A percentile compares a stretch with the other conserved stretches of the same genome.
phyloP scores from a whole-genome alignment of 2,797 vertebrate genomes.

The Acrossocheilus wenchowensis region DNA sequence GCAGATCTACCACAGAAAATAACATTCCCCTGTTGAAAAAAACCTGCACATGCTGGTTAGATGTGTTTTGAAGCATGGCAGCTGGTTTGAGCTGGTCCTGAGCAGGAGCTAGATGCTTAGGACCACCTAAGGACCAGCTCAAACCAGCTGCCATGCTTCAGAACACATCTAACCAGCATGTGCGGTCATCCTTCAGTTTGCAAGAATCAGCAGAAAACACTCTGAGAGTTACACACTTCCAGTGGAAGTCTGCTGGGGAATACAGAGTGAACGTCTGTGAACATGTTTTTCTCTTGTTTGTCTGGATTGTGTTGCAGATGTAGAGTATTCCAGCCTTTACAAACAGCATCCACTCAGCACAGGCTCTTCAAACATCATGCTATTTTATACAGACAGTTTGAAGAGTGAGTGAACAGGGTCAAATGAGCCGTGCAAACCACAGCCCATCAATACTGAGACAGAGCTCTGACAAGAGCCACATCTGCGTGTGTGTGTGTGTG shows the following conservation, averaged over 20 bases:
- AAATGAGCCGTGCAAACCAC: neutral
- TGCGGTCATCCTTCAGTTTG: neutral
- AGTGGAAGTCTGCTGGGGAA: neutral
- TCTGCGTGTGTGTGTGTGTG: conserved; percentile 15
- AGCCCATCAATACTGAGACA: neutral
- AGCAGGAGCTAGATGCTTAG: neutral
- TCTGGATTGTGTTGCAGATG: neutral
- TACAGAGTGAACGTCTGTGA: neutral
- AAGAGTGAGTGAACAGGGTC: too few relatives aligned
- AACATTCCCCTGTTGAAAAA: neutral
- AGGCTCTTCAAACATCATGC: neutral
- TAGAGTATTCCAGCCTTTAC: neutral
- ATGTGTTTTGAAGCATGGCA: neutral
- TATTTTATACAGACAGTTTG: neutral
- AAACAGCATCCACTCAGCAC: neutral
- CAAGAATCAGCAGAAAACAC: neutral
- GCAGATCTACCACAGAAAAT: neutral
- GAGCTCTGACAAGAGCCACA: neutral
- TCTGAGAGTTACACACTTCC: neutral
- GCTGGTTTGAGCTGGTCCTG: neutral
- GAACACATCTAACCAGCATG: neutral
- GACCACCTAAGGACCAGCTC: neutral
- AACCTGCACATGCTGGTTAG: neutral
- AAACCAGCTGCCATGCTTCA: neutral
- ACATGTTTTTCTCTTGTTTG: neutral